These are phyloP conservation scores for Crocodylus rhombifer DNA, from an alignment of 2,797 vertebrate species.

Conservation along the genomic window DNA sequence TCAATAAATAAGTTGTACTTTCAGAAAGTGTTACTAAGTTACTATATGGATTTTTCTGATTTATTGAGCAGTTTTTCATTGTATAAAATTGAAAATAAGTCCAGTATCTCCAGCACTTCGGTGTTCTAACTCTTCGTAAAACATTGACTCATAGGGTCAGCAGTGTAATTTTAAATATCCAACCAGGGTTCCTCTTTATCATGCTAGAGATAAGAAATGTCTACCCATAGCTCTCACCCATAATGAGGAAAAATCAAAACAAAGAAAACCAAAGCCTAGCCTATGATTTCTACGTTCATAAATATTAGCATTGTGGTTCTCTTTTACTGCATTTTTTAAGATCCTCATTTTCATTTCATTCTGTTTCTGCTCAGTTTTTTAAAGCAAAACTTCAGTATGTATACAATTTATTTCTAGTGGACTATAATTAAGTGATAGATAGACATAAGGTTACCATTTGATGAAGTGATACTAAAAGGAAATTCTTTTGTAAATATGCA, in stretches of 20 bases:
- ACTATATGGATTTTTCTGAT: not conserved
- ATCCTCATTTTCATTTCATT: conserved; percentile 4
- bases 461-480: conserved; percentile 27
- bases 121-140: not conserved
- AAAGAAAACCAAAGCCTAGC: not conserved
- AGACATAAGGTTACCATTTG: conserved; percentile 37
- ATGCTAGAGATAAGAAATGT: not conserved
- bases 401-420: conserved; percentile 28
- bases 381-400: not conserved
- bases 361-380: not conserved
- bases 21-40: not conserved
- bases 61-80: not conserved
- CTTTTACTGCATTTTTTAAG: not conserved
- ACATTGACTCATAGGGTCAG: not conserved
- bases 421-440: conserved; percentile 32
- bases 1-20: not conserved
- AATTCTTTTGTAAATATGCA: not conserved
- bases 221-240: not conserved
- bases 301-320: not conserved
- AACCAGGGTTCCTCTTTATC: not conserved
- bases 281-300: not conserved
- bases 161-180: not conserved
- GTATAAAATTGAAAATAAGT: not conserved
- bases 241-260: not conserved
- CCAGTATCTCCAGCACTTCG: no score